Evolutionary conservation across 2,113 vertebrate genomes (phyloP).

Genomic region (Etheostoma spectabile): DNA sequence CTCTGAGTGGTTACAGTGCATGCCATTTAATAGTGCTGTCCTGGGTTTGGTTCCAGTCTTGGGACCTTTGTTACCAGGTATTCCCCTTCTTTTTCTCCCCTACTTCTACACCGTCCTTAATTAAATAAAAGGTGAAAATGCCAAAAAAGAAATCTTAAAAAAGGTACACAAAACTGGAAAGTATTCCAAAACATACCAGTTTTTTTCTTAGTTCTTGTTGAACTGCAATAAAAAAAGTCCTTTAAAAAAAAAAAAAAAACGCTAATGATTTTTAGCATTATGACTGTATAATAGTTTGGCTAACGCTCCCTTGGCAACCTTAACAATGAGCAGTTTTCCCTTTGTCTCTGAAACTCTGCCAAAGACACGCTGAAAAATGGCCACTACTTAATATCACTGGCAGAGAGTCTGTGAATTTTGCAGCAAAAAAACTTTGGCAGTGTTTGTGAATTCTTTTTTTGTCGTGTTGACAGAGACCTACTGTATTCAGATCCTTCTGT

Average conservation of each 20-base stretch:
- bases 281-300: slow-evolving; percentile 12
- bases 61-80: too few relatives aligned
- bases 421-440: neutral
- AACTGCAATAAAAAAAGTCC: neutral
- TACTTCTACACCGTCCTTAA: too few relatives aligned
- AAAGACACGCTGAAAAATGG: slow-evolving; percentile 32
- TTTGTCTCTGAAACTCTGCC: slow-evolving; percentile 29
- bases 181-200: neutral
- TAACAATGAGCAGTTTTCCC: slow-evolving; percentile 8
- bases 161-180: neutral
- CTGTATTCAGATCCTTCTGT: neutral
- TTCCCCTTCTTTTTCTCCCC: too few relatives aligned
- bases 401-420: neutral
- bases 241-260: neutral
- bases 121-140: too few relatives aligned
- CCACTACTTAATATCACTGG: slow-evolving; percentile 3
- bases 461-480: neutral
- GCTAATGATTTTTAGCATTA: neutral
- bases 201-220: neutral
- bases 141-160: neutral
- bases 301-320: slow-evolving; percentile 14
- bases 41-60: too few relatives aligned
- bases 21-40: too few relatives aligned
- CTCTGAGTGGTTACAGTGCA: too few relatives aligned
- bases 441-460: neutral